These are phyloP conservation scores for Trilocha varians DNA, from an alignment of 2,888 invertebrate genomes.

Conservation along the genomic window DNA sequence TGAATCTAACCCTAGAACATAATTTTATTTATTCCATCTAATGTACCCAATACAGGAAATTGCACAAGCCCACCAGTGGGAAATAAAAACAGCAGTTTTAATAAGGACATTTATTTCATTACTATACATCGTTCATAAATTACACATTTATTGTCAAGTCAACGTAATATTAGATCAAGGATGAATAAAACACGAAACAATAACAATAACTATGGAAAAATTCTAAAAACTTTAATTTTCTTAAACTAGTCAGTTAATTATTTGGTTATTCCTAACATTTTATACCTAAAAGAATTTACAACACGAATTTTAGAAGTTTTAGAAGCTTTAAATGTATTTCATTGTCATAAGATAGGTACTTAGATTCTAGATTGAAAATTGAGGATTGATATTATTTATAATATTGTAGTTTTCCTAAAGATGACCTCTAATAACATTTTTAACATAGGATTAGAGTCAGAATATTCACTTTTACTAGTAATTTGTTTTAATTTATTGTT, in stretches of 20 bases:
- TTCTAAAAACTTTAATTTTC: slow-evolving; percentile 22
- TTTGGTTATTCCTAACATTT: slow-evolving; percentile 10
- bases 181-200: slow-evolving; percentile 30
- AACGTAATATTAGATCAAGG: slow-evolving; percentile 63
- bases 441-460: too few species aligned
- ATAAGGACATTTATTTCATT: slow-evolving; percentile 54
- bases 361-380: background rate
- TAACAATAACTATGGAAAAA: slow-evolving; percentile 27
- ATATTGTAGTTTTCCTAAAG: too few species aligned
- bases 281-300: slow-evolving; percentile 6
- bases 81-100: slow-evolving; percentile 22
- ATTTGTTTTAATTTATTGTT: too few species aligned
- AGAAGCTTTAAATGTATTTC: background rate
- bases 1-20: too few species aligned
- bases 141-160: slow-evolving; percentile 73
- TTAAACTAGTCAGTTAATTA: slow-evolving; percentile 28
- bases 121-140: slow-evolving; percentile 48
- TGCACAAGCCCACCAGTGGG: too few species aligned
- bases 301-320: slow-evolving; percentile 2
- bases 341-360: background rate
- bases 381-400: too few species aligned
- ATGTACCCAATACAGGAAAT: too few species aligned
- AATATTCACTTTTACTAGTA: too few species aligned
- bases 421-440: too few species aligned
- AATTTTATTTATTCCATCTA: too few species aligned